These are phyloP conservation scores for Rafetus swinhoei DNA, from an alignment of 2,113 vertebrate species.

Conservation along the genomic window DNA sequence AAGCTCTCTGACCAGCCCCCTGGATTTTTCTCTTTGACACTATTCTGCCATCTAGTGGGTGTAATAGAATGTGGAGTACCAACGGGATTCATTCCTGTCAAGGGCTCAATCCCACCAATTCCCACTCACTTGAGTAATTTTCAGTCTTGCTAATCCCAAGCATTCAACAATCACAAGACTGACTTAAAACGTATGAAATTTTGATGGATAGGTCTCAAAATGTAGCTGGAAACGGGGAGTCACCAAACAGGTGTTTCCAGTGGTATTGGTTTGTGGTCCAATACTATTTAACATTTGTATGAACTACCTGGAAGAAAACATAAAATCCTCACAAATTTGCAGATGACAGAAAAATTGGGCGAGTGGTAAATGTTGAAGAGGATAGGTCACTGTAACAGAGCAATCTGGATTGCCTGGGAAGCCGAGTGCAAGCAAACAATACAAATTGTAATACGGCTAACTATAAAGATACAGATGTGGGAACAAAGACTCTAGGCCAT, in stretches of 20 bases:
- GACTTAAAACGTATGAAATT: not conserved
- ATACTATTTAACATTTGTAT: not conserved
- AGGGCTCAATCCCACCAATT: not conserved
- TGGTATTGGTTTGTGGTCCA: not conserved
- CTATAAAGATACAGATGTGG: not conserved
- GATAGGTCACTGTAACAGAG: not conserved
- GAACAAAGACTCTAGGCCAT: not conserved
- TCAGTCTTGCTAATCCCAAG: not conserved
- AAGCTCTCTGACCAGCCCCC: not conserved
- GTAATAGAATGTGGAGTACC: not conserved
- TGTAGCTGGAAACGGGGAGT: not conserved
- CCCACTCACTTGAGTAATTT: not conserved
- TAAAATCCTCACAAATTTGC: not conserved
- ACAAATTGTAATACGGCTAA: not conserved
- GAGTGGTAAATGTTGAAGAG: not conserved
- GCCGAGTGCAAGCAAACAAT: not conserved
- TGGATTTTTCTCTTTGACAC: not conserved
- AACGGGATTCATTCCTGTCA: not conserved
- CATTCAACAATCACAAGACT: fast-evolving
- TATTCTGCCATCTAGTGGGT: not conserved
- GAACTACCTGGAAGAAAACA: not conserved
- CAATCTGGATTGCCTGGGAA: not conserved
- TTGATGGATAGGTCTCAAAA: not conserved
- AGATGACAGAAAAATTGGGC: not conserved
- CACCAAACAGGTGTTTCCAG: not conserved